phyloP scores from a whole-genome alignment of 2,888 invertebrate species.

The Prosapia bicincta region DNA sequence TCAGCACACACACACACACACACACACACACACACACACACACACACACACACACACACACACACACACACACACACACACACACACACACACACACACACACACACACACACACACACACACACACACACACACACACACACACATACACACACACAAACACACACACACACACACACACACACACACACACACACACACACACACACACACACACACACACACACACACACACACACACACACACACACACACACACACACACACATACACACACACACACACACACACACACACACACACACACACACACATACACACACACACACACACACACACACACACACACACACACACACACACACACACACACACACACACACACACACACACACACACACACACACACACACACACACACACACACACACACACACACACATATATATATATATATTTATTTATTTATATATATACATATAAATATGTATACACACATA shows the following conservation, averaged over 20 bases:
- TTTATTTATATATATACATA: neutral
- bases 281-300: neutral
- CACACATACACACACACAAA: too few relatives aligned
- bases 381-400: neutral
- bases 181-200: neutral
- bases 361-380: neutral
- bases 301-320: neutral
- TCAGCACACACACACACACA: too few relatives aligned
- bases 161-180: too few relatives aligned
- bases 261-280: neutral
- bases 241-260: neutral
- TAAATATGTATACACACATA: too few relatives aligned
- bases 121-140: neutral
- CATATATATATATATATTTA: neutral
- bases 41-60: neutral
- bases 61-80: neutral
- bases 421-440: neutral
- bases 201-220: neutral
- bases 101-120: neutral
- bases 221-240: neutral
- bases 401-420: neutral
- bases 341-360: neutral
- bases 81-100: neutral
- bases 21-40: neutral
- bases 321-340: neutral